phyloP scores from a whole-genome alignment of 2,113 vertebrate species.

The Syrrhaptes paradoxus region DNA sequence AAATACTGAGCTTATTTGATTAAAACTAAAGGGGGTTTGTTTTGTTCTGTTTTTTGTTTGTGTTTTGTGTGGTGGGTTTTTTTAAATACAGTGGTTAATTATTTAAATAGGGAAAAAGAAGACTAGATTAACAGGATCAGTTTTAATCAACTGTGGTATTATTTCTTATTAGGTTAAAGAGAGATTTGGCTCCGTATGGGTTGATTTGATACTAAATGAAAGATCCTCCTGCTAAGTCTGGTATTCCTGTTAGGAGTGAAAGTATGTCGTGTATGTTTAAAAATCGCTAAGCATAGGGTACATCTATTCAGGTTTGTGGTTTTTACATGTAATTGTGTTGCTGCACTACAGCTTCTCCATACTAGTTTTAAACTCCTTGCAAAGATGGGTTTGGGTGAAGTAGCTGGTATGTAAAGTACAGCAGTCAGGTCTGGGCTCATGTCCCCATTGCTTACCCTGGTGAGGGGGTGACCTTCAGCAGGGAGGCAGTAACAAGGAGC shows the following conservation, averaged over 20 bases:
- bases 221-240: background rate
- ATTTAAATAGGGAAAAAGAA: background rate
- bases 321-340: background rate
- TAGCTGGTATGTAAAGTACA: background rate
- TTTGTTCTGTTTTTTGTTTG: no score
- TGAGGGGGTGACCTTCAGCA: background rate
- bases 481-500: background rate
- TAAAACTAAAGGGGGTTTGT: background rate
- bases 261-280: background rate
- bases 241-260: background rate
- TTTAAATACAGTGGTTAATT: background rate
- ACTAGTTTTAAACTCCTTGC: background rate
- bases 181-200: background rate
- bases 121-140: background rate
- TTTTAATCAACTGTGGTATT: background rate
- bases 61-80: no score
- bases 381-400: background rate
- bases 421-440: accelerated
- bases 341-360: background rate
- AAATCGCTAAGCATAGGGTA: background rate
- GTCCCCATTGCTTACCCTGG: accelerated
- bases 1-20: background rate
- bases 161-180: background rate
- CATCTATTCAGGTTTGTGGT: background rate
- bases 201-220: background rate